Base-by-base conservation (phyloP, 2,113 vertebrate species). In the Neodon shergylaensis region DNA sequence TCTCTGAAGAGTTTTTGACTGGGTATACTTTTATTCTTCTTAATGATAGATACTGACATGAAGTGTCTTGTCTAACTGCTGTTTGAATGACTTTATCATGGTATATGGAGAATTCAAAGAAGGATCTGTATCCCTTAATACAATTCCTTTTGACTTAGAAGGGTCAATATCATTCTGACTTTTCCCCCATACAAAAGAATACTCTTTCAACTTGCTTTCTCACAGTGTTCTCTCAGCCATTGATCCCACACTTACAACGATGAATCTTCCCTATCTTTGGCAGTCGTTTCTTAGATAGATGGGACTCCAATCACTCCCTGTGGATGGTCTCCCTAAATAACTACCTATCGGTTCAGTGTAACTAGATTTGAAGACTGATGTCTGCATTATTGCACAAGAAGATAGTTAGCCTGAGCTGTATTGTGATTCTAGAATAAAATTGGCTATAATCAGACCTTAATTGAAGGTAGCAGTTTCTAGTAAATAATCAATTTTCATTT, bases 191-290 rank as follows among this genome's bases (percentile, higher is more conserved):
- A 96, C 26, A 95, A 96, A 97, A 95, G 94, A 93, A 90, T 87
- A 94, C 16, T 89, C 86, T 96, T 84, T 90, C 94, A 33, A 92
- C 86, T 96, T 90, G 36, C 47, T 88, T 84, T 93, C 93, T 92
- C 76, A 95, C 63, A 83, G 77, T 73, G 70, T 89, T 49, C 10
- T 70, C 87, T 95, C 42, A 92, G 79, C 21, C 93, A 97, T 96
- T 96, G 97, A 97, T 97, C 76, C 66, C 5, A 83, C 84, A 94
- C 93, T 96, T 97, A 96, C 65, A 93, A 95, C 96, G 97, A 97
- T 95, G 84, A 78, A 97, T 97, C 90, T 85, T 36, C n/a, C 65
- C 70, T 94, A 94, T 96, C 58, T 97, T 89, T 94, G 83, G 90
- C 93, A 95, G 70, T 36, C 84, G 92, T 91, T 68, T 39, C 93